phyloP scores from a whole-genome alignment of 1,140 invertebrate genomes.

The Ceratitis capitata region DNA sequence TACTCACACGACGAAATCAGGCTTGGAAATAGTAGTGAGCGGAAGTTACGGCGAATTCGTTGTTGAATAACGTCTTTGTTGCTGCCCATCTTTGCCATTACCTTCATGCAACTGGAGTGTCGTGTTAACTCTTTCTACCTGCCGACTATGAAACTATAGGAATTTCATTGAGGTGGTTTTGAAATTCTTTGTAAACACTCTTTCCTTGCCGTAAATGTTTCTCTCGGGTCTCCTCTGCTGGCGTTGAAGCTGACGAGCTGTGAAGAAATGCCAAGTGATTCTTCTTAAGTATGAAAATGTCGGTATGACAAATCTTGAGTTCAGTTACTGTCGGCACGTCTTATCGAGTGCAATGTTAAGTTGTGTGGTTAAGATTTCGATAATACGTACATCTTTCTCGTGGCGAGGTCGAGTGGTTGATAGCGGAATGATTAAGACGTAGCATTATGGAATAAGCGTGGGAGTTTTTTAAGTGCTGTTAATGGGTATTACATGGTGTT shows the following conservation, averaged over 20 bases:
- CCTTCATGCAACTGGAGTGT: background rate
- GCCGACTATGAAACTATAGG: background rate
- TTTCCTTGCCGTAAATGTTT: background rate
- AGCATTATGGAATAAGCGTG: background rate
- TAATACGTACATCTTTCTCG: background rate
- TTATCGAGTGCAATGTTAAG: background rate
- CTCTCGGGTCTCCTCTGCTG: background rate
- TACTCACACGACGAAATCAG: background rate
- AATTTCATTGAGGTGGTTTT: background rate
- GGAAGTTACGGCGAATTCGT: background rate
- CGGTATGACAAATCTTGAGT: background rate
- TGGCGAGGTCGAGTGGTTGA: background rate
- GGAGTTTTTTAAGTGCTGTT: background rate
- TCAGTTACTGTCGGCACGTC: background rate
- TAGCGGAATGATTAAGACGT: background rate
- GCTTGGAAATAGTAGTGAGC: background rate
- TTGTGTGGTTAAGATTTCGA: background rate
- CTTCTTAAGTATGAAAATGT: background rate
- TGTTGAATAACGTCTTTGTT: background rate
- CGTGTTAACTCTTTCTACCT: slow-evolving; percentile 11
- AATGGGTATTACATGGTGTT: background rate
- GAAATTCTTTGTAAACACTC: background rate
- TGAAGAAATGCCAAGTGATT: background rate
- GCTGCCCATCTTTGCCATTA: background rate
- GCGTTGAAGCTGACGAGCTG: background rate